phyloP scores from a whole-genome alignment of 2,113 vertebrate genomes.

The Chrysochloris asiatica region DNA sequence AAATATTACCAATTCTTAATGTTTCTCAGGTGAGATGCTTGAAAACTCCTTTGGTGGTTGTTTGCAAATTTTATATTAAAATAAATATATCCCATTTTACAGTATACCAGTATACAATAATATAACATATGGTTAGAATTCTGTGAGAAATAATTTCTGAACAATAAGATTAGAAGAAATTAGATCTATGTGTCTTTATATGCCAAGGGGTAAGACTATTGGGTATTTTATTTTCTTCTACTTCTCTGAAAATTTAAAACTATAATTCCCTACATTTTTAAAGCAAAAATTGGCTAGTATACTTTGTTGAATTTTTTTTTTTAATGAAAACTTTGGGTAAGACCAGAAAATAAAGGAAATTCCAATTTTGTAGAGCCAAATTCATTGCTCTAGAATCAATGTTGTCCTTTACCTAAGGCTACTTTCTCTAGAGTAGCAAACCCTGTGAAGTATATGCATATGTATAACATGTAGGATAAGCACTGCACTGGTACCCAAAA shows the following conservation, averaged over 20 bases:
- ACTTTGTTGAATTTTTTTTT: background rate
- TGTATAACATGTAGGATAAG: too few relatives aligned
- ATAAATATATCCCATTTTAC: too few relatives aligned
- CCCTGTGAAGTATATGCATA: too few relatives aligned
- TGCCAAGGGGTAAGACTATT: background rate
- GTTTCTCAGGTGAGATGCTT: too few relatives aligned
- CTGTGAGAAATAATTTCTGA: background rate
- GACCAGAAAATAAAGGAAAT: background rate
- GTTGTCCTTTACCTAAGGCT: background rate
- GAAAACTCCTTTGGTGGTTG: too few relatives aligned
- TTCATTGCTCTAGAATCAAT: background rate
- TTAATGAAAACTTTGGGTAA: background rate
- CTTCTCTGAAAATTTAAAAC: background rate
- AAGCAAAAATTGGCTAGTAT: too few relatives aligned
- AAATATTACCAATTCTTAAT: too few relatives aligned
- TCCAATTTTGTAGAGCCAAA: background rate
- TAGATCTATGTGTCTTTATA: background rate
- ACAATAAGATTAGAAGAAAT: background rate
- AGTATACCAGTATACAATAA: background rate
- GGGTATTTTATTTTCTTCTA: background rate
- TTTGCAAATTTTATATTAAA: too few relatives aligned
- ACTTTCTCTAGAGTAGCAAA: background rate
- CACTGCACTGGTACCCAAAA: too few relatives aligned
- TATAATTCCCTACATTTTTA: too few relatives aligned
- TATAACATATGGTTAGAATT: background rate